phyloP scores from a whole-genome alignment of 2,888 invertebrate species.

The Rotaria magnacalcarata region DNA sequence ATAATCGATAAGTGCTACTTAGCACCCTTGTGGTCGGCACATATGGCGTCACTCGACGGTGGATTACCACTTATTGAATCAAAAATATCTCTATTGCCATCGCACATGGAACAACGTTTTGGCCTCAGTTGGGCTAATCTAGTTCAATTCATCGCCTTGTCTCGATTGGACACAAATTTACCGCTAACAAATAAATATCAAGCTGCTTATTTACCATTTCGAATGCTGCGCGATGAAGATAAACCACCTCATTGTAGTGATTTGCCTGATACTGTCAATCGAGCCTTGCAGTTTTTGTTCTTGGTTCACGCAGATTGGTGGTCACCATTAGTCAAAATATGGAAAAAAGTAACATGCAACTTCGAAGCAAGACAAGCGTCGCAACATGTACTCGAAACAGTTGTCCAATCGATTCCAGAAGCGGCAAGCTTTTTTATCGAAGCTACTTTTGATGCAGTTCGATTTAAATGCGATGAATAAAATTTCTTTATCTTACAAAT shows the following conservation, averaged over 20 bases:
- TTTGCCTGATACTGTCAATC: neutral
- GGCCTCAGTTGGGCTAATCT: slow-evolving; percentile 45
- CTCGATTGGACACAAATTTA: slow-evolving; percentile 42
- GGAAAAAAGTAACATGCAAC: neutral
- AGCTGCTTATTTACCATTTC: neutral
- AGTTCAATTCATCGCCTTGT: slow-evolving; percentile 46
- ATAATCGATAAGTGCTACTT: slow-evolving; percentile 30
- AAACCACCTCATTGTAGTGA: neutral
- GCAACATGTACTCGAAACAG: neutral
- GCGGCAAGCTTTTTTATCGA: too few relatives aligned
- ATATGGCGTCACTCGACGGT: slow-evolving; percentile 37
- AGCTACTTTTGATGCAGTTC: too few relatives aligned
- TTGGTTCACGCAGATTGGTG: neutral
- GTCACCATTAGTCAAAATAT: neutral
- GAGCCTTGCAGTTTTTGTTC: neutral
- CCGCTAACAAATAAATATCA: slow-evolving; percentile 38
- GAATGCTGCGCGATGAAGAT: neutral
- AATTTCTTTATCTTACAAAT: too few relatives aligned
- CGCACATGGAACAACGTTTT: slow-evolving; percentile 41
- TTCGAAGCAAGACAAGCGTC: neutral
- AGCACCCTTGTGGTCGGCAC: slow-evolving; percentile 39
- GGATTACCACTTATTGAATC: slow-evolving; percentile 5
- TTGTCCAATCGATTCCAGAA: too few relatives aligned
- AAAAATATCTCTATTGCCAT: slow-evolving; percentile 19
- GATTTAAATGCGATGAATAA: too few relatives aligned